Evolutionary conservation across 2,888 invertebrate genomes (phyloP).

Genomic region (Lasiommata megera): DNA sequence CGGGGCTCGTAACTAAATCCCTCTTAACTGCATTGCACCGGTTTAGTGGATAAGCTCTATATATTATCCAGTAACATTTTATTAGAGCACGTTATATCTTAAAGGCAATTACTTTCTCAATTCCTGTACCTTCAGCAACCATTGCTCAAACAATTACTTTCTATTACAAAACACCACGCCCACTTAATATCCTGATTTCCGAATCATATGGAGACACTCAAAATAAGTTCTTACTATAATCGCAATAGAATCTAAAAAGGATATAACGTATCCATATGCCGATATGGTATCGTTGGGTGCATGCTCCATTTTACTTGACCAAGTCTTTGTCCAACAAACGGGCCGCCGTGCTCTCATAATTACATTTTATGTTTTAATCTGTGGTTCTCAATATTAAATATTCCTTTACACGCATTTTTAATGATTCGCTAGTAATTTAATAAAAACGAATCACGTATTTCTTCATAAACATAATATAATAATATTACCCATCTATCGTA

Average conservation of each 20-base stretch:
- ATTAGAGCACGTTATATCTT: constrained; percentile 21
- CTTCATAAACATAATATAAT: too few species aligned
- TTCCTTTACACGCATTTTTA: background rate
- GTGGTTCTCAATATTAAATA: background rate
- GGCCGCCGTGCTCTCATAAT: constrained; percentile 20
- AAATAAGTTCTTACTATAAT: background rate
- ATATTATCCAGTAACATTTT: background rate
- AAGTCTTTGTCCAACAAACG: constrained; percentile 10
- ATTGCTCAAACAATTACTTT: constrained; percentile 31
- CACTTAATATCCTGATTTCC: constrained; percentile 21
- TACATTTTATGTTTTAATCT: constrained; percentile 15
- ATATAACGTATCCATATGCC: background rate
- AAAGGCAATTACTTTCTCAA: constrained; percentile 27
- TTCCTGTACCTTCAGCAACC: constrained; percentile 29
- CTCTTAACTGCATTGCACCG: too few species aligned
- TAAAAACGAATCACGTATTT: too few species aligned
- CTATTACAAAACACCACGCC: constrained; percentile 29
- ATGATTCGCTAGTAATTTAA: too few species aligned
- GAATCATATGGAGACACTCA: background rate
- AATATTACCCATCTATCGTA: too few species aligned
- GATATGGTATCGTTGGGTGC: constrained; percentile 2
- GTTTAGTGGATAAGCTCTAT: too few species aligned
- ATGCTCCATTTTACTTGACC: constrained; percentile 20
- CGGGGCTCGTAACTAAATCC: too few species aligned
- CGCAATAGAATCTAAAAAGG: background rate